Evolutionary conservation across 2,797 vertebrate genomes (phyloP).

Genomic region (Catostomus latipinnis): DNA sequence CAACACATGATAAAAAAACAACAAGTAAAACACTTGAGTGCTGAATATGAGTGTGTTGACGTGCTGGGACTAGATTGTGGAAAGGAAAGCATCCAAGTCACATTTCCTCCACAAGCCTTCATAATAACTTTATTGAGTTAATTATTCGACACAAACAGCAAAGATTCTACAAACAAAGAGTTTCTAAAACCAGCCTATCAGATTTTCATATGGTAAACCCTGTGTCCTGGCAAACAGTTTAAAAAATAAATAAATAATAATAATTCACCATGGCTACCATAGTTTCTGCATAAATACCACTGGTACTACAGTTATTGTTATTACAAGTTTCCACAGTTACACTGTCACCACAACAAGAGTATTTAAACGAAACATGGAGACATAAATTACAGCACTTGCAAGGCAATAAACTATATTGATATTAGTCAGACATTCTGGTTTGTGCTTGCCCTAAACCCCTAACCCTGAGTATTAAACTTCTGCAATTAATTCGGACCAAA

Average conservation of each 20-base stretch:
- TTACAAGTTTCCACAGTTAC: not conserved
- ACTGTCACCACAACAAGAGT: not conserved
- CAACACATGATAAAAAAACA: slow-evolving; percentile 34
- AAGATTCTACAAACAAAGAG: not conserved
- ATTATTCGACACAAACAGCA: slow-evolving; percentile 26
- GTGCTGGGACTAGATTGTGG: slow-evolving; percentile 33
- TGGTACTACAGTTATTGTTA: not conserved
- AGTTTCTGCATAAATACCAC: not conserved
- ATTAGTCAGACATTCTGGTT: too few relatives aligned
- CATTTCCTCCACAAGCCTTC: slow-evolving; percentile 27
- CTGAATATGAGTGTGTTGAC: slow-evolving; percentile 43
- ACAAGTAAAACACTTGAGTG: slow-evolving; percentile 6
- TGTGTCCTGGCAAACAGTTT: slow-evolving; percentile 18
- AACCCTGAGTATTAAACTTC: too few relatives aligned
- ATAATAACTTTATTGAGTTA: slow-evolving; percentile 46
- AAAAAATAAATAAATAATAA: not conserved
- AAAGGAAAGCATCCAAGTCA: slow-evolving; percentile 37
- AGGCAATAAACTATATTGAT: too few relatives aligned
- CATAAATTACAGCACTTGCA: too few relatives aligned
- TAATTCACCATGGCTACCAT: slow-evolving; percentile 9
- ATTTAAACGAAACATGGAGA: not conserved
- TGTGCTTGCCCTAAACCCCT: too few relatives aligned
- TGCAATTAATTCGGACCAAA: too few relatives aligned
- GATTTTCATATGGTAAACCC: slow-evolving; percentile 16
- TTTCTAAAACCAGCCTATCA: slow-evolving; percentile 19